Conservation (phyloP, 2,113 vertebrate genomes). For the Caloenas nicobarica region DNA sequence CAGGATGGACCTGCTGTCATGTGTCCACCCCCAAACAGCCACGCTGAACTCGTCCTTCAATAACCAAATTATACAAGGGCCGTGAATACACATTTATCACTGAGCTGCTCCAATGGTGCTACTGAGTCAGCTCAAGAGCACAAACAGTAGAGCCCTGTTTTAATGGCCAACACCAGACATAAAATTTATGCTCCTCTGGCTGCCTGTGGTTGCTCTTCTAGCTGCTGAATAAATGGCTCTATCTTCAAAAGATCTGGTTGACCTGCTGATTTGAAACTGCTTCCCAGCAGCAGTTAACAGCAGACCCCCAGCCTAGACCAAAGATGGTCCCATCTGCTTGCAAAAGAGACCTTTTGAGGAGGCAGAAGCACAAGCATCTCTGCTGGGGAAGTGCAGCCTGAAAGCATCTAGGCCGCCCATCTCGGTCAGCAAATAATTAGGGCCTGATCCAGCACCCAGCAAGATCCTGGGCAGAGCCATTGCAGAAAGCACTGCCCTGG, state of each 20-base stretch:
- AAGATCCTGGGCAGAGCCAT: neutral
- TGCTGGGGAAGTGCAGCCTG: neutral
- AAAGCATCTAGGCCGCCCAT: neutral
- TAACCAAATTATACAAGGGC: neutral
- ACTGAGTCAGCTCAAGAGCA: constrained; percentile 32
- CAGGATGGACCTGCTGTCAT: neutral
- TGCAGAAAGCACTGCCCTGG: neutral
- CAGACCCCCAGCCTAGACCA: constrained; percentile 37
- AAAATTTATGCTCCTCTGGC: constrained; percentile 44
- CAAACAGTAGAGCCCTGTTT: constrained; percentile 47
- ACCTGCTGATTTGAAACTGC: constrained; percentile 52
- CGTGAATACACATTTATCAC: neutral
- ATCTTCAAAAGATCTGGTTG: constrained; percentile 56
- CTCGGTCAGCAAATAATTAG: neutral
- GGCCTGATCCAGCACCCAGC: neutral
- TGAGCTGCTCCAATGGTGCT: neutral
- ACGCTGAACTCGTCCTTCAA: neutral
- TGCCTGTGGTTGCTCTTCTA: constrained; percentile 45
- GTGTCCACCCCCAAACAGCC: neutral
- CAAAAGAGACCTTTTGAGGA: constrained; percentile 24
- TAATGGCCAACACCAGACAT: constrained; percentile 40
- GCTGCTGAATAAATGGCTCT: constrained; percentile 55
- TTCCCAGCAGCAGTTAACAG: constrained; percentile 40
- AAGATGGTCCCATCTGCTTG: neutral
- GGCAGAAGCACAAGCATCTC: neutral